Evolutionary conservation across 2,888 invertebrate genomes (phyloP).

Genomic region (Cyrtodaria siliqua): DNA sequence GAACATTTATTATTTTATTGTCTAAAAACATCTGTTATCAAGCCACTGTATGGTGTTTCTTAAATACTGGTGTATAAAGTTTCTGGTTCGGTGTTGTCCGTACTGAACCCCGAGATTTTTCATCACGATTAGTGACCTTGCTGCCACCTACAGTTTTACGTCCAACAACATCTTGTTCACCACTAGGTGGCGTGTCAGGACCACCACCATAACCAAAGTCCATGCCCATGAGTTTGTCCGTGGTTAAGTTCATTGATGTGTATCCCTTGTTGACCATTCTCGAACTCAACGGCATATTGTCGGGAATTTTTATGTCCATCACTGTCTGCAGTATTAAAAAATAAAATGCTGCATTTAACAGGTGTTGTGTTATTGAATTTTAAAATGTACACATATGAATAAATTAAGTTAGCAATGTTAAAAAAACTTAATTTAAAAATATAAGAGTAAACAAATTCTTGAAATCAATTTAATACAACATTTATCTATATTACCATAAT

Average conservation of each 20-base stretch:
- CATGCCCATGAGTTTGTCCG: constrained; percentile 72
- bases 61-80: constrained; percentile 59
- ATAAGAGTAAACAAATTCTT: no score
- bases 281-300: constrained; percentile 78
- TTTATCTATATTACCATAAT: no score
- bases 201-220: constrained; percentile 76
- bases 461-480: no score
- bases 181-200: constrained; percentile 69
- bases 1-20: no score
- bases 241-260: constrained; percentile 73
- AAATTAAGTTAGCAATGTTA: no score
- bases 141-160: constrained; percentile 50
- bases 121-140: constrained; percentile 47
- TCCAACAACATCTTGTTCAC: constrained; percentile 51
- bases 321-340: constrained; percentile 79
- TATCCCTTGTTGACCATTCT: constrained; percentile 80
- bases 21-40: constrained; percentile 1
- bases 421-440: no score
- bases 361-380: no score
- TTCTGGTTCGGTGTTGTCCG: constrained; percentile 47
- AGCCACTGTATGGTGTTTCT: constrained; percentile 69
- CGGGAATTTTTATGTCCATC: constrained; percentile 75
- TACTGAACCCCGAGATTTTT: constrained; percentile 58
- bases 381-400: no score
- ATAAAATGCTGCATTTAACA: no score